Evolutionary conservation across 2,113 vertebrate genomes (phyloP).

Genomic region (Nansenia antarctica): DNA sequence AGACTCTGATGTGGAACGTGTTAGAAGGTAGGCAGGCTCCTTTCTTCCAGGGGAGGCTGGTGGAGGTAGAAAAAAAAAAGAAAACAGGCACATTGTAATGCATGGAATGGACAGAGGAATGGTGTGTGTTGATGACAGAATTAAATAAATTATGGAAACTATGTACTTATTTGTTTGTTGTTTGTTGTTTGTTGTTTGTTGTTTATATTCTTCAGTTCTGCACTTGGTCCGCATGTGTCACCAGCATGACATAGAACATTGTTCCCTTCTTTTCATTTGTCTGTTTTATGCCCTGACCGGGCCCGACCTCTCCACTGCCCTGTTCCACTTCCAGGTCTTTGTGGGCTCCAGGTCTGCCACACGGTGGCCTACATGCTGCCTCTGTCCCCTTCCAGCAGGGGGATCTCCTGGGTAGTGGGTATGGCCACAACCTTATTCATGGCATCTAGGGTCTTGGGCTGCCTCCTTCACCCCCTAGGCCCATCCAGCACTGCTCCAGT

Average conservation of each 20-base stretch:
- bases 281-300: conserved; percentile 84
- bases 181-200: too few relatives aligned
- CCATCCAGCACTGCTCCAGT: too few relatives aligned
- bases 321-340: conserved; percentile 89
- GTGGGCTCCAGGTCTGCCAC: conserved; percentile 77
- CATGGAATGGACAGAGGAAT: too few relatives aligned
- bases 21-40: conserved; percentile 81
- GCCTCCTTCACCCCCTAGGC: too few relatives aligned
- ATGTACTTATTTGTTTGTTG: too few relatives aligned
- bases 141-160: too few relatives aligned
- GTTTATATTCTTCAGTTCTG: too few relatives aligned
- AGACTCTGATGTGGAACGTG: conserved; percentile 80
- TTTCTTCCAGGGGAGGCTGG: too few relatives aligned
- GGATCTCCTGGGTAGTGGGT: conserved; percentile 69
- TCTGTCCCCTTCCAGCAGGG: conserved; percentile 86
- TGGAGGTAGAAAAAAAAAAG: too few relatives aligned
- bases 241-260: conserved; percentile 91
- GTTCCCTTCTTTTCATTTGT: conserved; percentile 86
- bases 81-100: too few relatives aligned
- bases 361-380: conserved; percentile 77
- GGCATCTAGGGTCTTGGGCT: conserved; percentile 78
- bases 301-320: conserved; percentile 75
- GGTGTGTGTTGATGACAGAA: too few relatives aligned
- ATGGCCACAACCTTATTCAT: conserved; percentile 79
- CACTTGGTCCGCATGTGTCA: conserved; percentile 77